Base-by-base conservation (phyloP, 2,888 invertebrate species). In the Entomobrya proxima region DNA sequence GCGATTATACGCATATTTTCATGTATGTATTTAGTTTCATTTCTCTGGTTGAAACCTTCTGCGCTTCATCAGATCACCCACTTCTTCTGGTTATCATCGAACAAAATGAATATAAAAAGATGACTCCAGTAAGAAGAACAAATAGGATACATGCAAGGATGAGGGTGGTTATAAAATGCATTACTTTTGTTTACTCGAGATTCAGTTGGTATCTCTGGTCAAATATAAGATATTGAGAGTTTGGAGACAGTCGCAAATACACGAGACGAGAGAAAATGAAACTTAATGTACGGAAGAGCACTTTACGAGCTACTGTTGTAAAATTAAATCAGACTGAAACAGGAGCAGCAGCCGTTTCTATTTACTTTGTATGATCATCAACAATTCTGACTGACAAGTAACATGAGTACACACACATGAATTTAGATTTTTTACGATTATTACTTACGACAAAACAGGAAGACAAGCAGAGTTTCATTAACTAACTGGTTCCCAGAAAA, bases 341-440 rank as follows among this genome's bases (percentile, higher is more conserved):
- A 69, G 67, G 11, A 67, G 13, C 30, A 15, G 15, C 64, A 78
- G 47, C 32, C 47, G 78, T 40, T 52, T 32, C 24, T 78, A 40
- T 52, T 72, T 40, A 50, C n/a, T 75, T 18, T 75, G 30, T 18
- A 50, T 52, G 27, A 72, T 27, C 27, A 44, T 72, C 64, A 64
- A 32, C 32, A 64, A 40, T 30, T 69, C 40, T 80, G 80, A 80
- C 72, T 55, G 80, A 80, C 80, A 80, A 35, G 64, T 18, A 69
- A 72, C 69, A 72, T 37, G 52, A 52, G 11, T 50, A 52, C 52
- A 75, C n/a, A 21, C 15, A 27, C 55, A 80, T 80, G 80, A 79
- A 69, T 52, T 52, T 69, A n/a, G 24, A 35, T 37, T 69, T 69
- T 72, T 80, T 80, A 80, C 72, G 80, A 72, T 80, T 69, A 58